Conservation (phyloP, 2,113 vertebrate species). For the Anhinga rufa region DNA sequence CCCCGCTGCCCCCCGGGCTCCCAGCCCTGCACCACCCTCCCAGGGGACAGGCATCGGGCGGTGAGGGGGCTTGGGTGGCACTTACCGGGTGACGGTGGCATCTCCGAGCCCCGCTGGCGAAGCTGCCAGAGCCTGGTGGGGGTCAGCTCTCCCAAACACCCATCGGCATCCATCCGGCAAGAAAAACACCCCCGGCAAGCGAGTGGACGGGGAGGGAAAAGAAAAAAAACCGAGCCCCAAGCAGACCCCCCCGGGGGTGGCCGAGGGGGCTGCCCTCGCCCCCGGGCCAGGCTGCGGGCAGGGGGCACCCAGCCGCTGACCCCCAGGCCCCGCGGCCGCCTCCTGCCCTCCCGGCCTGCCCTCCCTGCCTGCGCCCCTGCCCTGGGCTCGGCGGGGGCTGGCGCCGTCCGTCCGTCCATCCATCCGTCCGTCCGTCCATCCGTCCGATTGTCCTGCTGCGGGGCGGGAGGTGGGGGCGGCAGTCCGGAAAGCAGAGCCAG, state of each 20-base stretch:
- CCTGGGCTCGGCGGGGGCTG: background rate
- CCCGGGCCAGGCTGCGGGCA: background rate
- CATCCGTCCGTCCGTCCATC: background rate
- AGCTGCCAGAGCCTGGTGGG: background rate
- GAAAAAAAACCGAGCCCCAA: background rate
- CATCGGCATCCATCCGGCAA: background rate
- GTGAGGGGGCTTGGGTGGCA: background rate
- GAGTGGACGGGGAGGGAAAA: background rate
- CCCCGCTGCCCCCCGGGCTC: background rate
- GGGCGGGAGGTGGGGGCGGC: background rate
- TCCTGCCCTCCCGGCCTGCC: background rate
- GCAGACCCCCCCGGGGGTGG: background rate
- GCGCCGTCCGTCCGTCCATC: background rate
- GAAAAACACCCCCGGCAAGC: background rate
- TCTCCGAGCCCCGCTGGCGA: conserved; percentile 2
- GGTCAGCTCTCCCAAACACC: background rate
- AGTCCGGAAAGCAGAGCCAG: conserved; percentile 33
- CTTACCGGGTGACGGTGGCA: conserved; percentile 1
- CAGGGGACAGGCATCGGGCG: accelerated
- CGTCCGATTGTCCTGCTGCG: conserved; percentile 59
- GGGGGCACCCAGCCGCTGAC: background rate
- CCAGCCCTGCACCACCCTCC: background rate
- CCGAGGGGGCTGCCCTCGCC: background rate
- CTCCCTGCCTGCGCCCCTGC: background rate
- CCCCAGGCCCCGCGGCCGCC: background rate